Conservation (phyloP, 2,888 invertebrate species). For the Ornithoptera alexandrae region DNA sequence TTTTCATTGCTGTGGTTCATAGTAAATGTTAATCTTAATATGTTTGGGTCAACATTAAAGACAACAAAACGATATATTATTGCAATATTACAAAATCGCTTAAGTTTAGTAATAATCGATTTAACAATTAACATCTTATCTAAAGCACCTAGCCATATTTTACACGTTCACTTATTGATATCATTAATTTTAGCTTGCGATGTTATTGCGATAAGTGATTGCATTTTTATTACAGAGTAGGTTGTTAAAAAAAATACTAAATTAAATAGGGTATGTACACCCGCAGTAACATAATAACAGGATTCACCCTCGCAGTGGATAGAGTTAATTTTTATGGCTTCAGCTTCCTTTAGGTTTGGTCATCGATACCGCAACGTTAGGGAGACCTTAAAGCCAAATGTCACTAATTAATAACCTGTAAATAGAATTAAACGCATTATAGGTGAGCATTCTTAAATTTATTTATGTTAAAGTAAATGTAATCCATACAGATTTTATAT, state of each 20-base stretch:
- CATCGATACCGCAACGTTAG: conserved; percentile 64
- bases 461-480: too few species aligned
- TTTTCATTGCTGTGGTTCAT: neutral
- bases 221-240: neutral
- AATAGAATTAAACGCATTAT: neutral
- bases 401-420: conserved; percentile 44
- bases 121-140: conserved; percentile 21
- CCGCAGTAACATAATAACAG: conserved; percentile 57
- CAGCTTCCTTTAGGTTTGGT: conserved; percentile 70
- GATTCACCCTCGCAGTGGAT: conserved; percentile 61
- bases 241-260: conserved; percentile 1
- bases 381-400: conserved; percentile 50
- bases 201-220: conserved; percentile 17
- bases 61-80: neutral
- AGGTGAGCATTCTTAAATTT: neutral
- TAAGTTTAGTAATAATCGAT: conserved; percentile 19
- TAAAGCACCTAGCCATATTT: conserved; percentile 11
- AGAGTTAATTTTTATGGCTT: conserved; percentile 65
- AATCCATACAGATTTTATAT: too few species aligned
- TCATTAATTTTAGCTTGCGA: conserved; percentile 23
- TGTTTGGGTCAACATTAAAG: neutral
- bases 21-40: neutral
- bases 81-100: conserved; percentile 25
- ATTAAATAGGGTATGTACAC: conserved; percentile 23
- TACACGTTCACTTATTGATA: conserved; percentile 8